Evolutionary conservation across 2,888 invertebrate genomes (phyloP).

Genomic region (Dasysyrphus albostriatus): DNA sequence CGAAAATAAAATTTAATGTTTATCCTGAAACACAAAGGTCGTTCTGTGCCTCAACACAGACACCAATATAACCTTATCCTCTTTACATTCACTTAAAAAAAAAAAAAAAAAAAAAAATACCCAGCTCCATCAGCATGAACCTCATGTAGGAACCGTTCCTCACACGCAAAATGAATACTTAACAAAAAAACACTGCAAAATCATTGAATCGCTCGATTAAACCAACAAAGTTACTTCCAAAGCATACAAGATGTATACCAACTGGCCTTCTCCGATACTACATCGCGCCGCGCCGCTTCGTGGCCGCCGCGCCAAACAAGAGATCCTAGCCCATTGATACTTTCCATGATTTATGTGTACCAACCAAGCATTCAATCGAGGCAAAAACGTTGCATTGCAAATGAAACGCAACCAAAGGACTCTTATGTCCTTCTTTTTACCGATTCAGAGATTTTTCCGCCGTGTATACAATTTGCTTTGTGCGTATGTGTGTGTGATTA

Average conservation of each 20-base stretch:
- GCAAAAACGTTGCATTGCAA: slow-evolving; percentile 32
- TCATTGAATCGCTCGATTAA: slow-evolving; percentile 66
- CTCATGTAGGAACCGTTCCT: neutral
- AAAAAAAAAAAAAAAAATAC: neutral
- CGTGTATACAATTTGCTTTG: neutral
- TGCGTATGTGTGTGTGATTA: neutral
- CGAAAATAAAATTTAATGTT: neutral
- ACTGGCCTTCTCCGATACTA: slow-evolving; percentile 8
- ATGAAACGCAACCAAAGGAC: slow-evolving; percentile 22
- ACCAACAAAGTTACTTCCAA: slow-evolving; percentile 39
- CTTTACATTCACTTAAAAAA: neutral
- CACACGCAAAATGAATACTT: neutral
- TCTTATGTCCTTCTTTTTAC: slow-evolving; percentile 34
- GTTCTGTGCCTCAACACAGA: neutral
- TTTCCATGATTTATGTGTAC: slow-evolving; percentile 57
- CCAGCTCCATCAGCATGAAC: neutral
- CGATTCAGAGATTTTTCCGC: slow-evolving; percentile 33
- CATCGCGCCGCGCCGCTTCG: too few species aligned
- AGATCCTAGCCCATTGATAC: slow-evolving; percentile 35
- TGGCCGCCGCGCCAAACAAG: neutral
- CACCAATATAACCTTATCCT: neutral
- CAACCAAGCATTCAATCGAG: slow-evolving; percentile 36
- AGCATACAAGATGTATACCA: slow-evolving; percentile 11
- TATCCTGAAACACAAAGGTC: neutral
- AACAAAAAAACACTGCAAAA: slow-evolving; percentile 20